Evolutionary conservation across 2,113 vertebrate genomes (phyloP), one percentile per base, ranked within the genome.

Genomic region (Semicossyphus pulcher): DNA sequence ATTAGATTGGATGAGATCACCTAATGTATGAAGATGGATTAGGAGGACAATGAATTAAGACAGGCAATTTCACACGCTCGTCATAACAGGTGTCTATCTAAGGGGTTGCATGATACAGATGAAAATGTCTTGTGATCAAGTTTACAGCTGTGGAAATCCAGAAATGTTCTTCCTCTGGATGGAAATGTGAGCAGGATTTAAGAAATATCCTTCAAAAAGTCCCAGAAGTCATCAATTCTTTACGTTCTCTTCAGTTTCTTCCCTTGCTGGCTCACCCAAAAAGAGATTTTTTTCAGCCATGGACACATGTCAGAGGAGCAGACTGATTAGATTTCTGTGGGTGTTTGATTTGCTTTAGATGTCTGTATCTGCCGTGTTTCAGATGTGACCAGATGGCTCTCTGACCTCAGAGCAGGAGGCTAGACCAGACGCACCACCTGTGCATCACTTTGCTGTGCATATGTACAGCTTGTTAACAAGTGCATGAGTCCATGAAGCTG

Each of bases 331-430:
- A 82, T 85, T 78, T 29, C 21, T n/a, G 14, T 9, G 53, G 5
- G 39, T 58, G 23, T 48, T 54, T 52, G 16, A 28, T 57, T 12
- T 59, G 76, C 63, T 68, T 76, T 49, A 49, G 52, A 53, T 37
- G 77, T 59, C 15, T 7, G 10, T 36, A 26, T 76, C 83, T 87
- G 83, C 51, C 84, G 49, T 34, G 41, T 58, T 54, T 87, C 63
- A 80, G 16, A 54, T 65, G 56, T 67, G 31, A 80, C 67, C 78
- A 88, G 70, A 79, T 83, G 84, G 44, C 64, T 66, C 48, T 58
- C 39, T 80, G 73, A 70, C 72, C 44, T 57, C 26, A 44, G 34
- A 71, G 41, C 77, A 78, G 65, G 54, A 25, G 18, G 10, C 15
- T 23, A 44, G 11, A 39, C 7, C 12, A 18, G 53, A 21, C 0